Percentiles rank a stretch among this genome's conserved stretches.
phyloP scores from a whole-genome alignment of 2,888 invertebrate species.

The Caenorhabditis wallacei region DNA sequence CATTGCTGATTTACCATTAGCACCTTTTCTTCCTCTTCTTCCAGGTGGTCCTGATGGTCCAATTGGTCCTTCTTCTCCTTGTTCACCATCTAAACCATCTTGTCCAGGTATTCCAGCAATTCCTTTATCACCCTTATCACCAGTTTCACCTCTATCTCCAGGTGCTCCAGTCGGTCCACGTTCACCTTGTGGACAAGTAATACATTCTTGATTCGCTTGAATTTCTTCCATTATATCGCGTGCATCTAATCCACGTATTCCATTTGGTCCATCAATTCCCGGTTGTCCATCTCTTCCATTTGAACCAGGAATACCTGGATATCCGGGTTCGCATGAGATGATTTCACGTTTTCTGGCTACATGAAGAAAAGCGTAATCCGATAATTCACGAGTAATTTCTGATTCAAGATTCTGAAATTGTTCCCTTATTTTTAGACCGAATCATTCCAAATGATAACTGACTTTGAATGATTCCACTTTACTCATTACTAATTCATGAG shows the following conservation, averaged over 20 bases:
- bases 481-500: slow-evolving; percentile 49
- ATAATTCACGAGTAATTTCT: slow-evolving; percentile 50
- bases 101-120: slow-evolving; percentile 64
- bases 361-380: slow-evolving; percentile 47
- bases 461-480: slow-evolving; percentile 57
- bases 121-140: slow-evolving; percentile 71
- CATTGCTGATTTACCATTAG: slow-evolving; percentile 68
- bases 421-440: background rate
- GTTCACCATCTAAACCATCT: slow-evolving; percentile 64
- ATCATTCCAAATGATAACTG: background rate
- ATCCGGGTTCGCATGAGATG: slow-evolving; percentile 51
- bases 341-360: slow-evolving; percentile 26
- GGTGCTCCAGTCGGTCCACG: slow-evolving; percentile 73
- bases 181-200: slow-evolving; percentile 75
- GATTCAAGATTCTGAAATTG: slow-evolving; percentile 49
- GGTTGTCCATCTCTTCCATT: slow-evolving; percentile 62
- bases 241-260: slow-evolving; percentile 77
- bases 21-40: slow-evolving; percentile 64
- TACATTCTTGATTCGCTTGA: slow-evolving; percentile 77
- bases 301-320: slow-evolving; percentile 58
- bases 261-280: slow-evolving; percentile 69
- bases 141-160: slow-evolving; percentile 64
- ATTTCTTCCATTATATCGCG: slow-evolving; percentile 78
- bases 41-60: slow-evolving; percentile 68
- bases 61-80: slow-evolving; percentile 67